phyloP scores from a whole-genome alignment of 2,797 vertebrate genomes.

The Gallirallus australis region DNA sequence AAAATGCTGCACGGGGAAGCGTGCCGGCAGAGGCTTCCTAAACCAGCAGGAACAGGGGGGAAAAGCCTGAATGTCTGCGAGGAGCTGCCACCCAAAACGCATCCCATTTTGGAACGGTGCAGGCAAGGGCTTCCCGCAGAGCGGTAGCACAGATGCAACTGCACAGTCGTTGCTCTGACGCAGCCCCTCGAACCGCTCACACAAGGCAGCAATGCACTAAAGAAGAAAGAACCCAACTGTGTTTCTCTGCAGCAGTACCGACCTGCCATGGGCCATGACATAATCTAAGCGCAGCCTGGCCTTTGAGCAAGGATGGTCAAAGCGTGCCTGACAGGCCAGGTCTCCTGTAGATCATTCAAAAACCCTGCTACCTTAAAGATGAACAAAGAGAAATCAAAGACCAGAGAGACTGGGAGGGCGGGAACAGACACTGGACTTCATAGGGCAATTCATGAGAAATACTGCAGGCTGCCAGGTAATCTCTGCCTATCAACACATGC shows the following conservation, averaged over 20 bases:
- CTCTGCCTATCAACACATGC: neutral
- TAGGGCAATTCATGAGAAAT: neutral
- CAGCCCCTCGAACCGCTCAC: neutral
- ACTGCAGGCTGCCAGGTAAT: neutral
- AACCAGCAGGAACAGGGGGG: accelerated
- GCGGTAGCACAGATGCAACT: neutral
- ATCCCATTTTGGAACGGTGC: neutral
- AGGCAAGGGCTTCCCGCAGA: neutral
- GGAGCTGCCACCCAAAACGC: neutral
- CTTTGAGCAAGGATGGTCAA: neutral
- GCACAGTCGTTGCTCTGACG: neutral
- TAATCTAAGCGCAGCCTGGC: neutral
- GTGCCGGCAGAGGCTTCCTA: neutral
- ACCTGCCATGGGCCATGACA: neutral
- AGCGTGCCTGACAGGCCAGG: neutral
- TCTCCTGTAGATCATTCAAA: neutral
- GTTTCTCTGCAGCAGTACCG: neutral
- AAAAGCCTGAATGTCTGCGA: accelerated
- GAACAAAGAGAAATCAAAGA: neutral
- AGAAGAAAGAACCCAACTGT: neutral
- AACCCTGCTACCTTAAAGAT: neutral
- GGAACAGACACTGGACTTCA: neutral
- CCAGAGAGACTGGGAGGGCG: neutral
- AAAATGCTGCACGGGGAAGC: neutral
- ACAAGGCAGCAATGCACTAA: accelerated